Evolutionary conservation across 2,888 invertebrate genomes (phyloP).

Genomic region (Ischnura elegans): DNA sequence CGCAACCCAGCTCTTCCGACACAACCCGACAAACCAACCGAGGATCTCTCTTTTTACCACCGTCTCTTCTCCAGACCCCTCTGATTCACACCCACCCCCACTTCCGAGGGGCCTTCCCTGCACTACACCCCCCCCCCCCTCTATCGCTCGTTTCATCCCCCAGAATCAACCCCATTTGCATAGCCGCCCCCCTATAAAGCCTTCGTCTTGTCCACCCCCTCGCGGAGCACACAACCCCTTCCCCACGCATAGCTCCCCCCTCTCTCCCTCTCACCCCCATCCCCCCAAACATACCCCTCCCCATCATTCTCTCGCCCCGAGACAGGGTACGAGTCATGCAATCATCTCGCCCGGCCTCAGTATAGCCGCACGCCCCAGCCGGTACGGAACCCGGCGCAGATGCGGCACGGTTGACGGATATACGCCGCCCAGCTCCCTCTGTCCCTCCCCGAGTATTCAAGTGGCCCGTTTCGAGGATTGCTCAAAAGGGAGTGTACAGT

Average conservation of each 20-base stretch:
- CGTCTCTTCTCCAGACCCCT: not conserved
- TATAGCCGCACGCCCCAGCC: not conserved
- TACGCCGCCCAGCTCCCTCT: not conserved
- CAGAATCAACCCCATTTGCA: conserved; percentile 57
- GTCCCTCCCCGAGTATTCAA: not conserved
- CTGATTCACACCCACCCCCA: not conserved
- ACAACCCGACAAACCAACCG: conserved; percentile 9
- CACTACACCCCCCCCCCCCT: not conserved
- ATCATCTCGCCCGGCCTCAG: not conserved
- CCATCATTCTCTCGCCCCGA: not conserved
- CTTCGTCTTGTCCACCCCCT: not conserved
- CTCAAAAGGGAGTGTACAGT: too few species aligned
- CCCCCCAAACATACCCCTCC: not conserved
- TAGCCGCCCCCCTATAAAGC: conserved; percentile 55
- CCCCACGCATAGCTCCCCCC: not conserved
- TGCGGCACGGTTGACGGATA: not conserved
- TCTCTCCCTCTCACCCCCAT: not conserved
- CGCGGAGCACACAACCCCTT: not conserved
- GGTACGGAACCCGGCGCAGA: not conserved
- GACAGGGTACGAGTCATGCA: conserved; percentile 23
- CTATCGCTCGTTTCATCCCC: not conserved
- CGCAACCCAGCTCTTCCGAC: conserved; percentile 8
- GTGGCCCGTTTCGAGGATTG: not conserved
- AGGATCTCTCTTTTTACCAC: not conserved
- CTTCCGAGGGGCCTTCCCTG: not conserved